Conservation (phyloP, 1,140 invertebrate species). For the Epicauta chinensis region DNA sequence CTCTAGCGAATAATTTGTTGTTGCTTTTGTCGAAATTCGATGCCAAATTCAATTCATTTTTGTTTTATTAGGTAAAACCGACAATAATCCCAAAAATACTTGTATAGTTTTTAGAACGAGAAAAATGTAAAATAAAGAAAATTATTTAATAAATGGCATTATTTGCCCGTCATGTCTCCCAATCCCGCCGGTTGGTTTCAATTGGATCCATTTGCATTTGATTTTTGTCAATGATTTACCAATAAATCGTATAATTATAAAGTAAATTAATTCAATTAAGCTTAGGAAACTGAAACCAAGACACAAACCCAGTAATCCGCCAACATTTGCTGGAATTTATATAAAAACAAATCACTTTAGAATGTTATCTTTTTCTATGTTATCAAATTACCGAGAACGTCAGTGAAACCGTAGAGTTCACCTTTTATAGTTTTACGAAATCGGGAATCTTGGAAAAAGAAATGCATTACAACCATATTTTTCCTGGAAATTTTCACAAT, state of each 20-base stretch:
- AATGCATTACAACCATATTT: constrained; percentile 22
- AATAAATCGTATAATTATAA: constrained; percentile 9
- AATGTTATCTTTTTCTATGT: not conserved
- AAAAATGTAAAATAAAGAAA: too few relatives aligned
- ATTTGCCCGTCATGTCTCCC: too few relatives aligned
- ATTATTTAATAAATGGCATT: too few relatives aligned
- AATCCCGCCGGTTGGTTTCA: too few relatives aligned
- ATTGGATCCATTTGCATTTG: not conserved
- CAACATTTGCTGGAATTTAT: constrained; percentile 50
- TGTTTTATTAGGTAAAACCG: too few relatives aligned
- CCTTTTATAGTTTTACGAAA: constrained; percentile 16
- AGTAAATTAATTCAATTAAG: constrained; percentile 36
- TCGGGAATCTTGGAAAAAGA: constrained; percentile 15
- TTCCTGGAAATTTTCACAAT: too few relatives aligned
- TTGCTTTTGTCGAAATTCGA: too few relatives aligned
- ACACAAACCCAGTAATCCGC: constrained; percentile 68
- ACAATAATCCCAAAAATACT: too few relatives aligned
- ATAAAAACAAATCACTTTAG: too few relatives aligned
- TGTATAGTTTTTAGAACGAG: too few relatives aligned
- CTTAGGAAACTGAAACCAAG: constrained; percentile 76
- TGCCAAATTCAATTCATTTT: too few relatives aligned
- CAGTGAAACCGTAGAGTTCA: constrained; percentile 25
- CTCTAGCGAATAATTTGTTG: too few relatives aligned
- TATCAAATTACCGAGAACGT: constrained; percentile 25
- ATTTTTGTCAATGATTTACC: constrained; percentile 11